Evolutionary conservation across 2,797 vertebrate species (phyloP).

Genomic region (Cyprinodon diabolis): DNA sequence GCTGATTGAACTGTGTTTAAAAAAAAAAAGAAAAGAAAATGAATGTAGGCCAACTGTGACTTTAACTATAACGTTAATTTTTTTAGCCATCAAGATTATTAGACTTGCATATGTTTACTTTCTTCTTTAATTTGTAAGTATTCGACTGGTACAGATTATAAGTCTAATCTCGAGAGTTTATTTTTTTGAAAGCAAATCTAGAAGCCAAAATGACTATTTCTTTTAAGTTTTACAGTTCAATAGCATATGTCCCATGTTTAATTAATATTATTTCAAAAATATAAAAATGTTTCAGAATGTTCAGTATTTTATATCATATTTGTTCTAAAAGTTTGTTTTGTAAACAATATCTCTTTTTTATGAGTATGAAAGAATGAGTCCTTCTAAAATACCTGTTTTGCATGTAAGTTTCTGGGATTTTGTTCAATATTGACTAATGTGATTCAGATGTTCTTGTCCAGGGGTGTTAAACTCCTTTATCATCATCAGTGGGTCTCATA

Average conservation of each 20-base stretch:
- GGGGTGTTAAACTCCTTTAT: no score
- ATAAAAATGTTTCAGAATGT: background rate
- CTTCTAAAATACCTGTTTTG: background rate
- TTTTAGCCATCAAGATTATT: background rate
- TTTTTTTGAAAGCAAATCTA: no score
- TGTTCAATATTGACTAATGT: background rate
- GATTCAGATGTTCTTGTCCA: no score
- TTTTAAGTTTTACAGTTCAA: background rate
- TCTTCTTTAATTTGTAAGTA: no score
- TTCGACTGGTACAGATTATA: no score
- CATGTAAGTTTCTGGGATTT: background rate
- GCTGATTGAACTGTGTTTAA: no score
- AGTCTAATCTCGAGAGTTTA: no score
- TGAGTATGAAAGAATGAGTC: background rate
- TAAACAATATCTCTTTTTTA: background rate
- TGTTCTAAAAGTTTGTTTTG: no score
- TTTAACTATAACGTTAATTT: background rate
- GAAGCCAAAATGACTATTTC: background rate
- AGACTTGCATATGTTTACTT: no score
- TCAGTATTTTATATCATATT: no score
- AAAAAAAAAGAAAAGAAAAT: background rate
- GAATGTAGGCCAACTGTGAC: background rate
- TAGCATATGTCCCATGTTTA: background rate
- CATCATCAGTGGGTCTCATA: no score
- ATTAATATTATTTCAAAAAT: background rate